phyloP scores from a whole-genome alignment of 2,888 invertebrate species.

The Leucophora obtusa region DNA sequence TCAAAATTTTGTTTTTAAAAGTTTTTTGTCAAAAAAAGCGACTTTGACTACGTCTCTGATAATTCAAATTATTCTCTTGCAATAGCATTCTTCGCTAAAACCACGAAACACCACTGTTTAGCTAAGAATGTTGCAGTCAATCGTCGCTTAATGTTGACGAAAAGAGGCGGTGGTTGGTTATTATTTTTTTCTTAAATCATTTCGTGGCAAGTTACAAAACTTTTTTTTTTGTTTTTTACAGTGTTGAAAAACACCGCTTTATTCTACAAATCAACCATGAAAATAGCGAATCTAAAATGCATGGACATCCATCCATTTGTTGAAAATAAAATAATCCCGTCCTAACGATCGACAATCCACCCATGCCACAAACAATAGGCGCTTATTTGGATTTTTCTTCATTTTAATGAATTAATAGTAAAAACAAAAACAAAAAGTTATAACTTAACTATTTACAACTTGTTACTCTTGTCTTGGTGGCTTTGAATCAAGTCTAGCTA shows the following conservation, averaged over 20 bases:
- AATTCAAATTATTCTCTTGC: too few species aligned
- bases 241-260: conserved; percentile 36
- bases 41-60: too few species aligned
- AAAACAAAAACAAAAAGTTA: neutral
- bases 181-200: conserved; percentile 26
- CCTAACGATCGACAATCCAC: conserved; percentile 9
- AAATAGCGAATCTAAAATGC: conserved; percentile 39
- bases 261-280: conserved; percentile 50
- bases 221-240: neutral
- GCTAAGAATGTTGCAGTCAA: conserved; percentile 23
- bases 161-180: conserved; percentile 49
- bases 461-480: conserved; percentile 54
- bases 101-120: neutral
- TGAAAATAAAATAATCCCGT: conserved; percentile 9
- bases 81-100: too few species aligned
- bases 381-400: conserved; percentile 41
- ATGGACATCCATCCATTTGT: conserved; percentile 33
- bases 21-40: too few species aligned
- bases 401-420: conserved; percentile 45
- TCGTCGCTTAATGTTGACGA: conserved; percentile 13
- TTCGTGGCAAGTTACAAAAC: conserved; percentile 52
- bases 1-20: too few species aligned
- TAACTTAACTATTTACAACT: conserved; percentile 21
- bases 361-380: conserved; percentile 29
- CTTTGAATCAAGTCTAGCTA: conserved; percentile 73